A percentile compares a stretch with the other conserved stretches of the same genome.
Evolutionary conservation across 2,888 invertebrate species (phyloP).

Genomic region (Clostera curtula): DNA sequence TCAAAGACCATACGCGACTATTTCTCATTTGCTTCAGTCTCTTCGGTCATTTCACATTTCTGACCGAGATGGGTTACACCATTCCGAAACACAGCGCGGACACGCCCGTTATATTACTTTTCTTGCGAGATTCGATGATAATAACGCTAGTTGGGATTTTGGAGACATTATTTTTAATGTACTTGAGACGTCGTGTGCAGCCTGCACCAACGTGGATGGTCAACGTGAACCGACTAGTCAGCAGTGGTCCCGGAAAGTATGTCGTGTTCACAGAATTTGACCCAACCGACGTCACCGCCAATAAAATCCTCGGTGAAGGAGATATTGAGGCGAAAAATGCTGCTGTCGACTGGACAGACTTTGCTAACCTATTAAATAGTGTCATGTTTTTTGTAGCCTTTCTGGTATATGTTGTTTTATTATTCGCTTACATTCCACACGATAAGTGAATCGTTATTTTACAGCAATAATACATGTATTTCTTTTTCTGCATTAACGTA

Average conservation of each 20-base stretch:
- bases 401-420: conserved; percentile 49
- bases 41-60: conserved; percentile 75
- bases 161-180: conserved; percentile 51
- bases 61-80: conserved; percentile 75
- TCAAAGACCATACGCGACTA: conserved; percentile 72
- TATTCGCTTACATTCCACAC: conserved; percentile 49
- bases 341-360: conserved; percentile 51
- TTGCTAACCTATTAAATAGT: conserved; percentile 55
- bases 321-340: conserved; percentile 19
- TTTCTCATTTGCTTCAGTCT: conserved; percentile 74
- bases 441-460: conserved; percentile 30
- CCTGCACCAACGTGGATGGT: conserved; percentile 52
- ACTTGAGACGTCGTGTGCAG: conserved; percentile 34
- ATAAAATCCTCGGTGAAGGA: conserved; percentile 37
- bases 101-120: conserved; percentile 71
- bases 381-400: conserved; percentile 39
- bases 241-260: conserved; percentile 52
- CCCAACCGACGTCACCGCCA: conserved; percentile 36
- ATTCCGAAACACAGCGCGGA: conserved; percentile 76
- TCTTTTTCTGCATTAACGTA: too few relatives aligned
- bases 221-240: conserved; percentile 38
- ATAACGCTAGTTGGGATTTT: conserved; percentile 47
- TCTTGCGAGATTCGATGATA: conserved; percentile 61
- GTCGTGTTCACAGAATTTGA: conserved; percentile 63
- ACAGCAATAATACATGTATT: too few relatives aligned